Evolutionary conservation across 2,888 invertebrate genomes (phyloP), one percentile per base, ranked within the genome.

Genomic region (Ecliptopera silaceata): DNA sequence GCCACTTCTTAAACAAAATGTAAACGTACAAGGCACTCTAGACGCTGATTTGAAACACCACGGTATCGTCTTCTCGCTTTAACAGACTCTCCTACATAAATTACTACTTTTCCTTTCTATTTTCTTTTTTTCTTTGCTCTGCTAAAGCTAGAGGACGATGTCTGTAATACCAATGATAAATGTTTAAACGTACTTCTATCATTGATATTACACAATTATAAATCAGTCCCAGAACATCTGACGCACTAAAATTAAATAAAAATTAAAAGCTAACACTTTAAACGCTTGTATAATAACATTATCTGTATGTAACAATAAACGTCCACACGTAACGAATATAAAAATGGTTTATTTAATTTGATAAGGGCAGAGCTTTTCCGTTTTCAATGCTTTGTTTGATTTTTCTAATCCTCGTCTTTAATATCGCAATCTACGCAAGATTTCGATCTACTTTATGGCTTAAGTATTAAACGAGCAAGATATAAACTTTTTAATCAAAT

Each of bases 21-120:
- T 80, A 80, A 86, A 83, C 78, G 84, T 90, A 90, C 86, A 86
- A 71, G 89, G 88, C 84, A 86, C 79, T 77, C 86, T 84, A 77
- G 89, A 82, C 91, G 90, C 84, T 89, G 90, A 88, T 90, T 88
- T 91, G 90, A 88, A 74, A 80, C 88, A 87, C 88, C 90, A 90
- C 90, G 59, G 36, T 78, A 64, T 78, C 88, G 85, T 85, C 84
- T 69, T 84, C 82, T 84, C 87, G 86, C 86, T 88, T 48, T 82
- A 72, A 76, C 84, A 82, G 80, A 79, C 52, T 10, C 62, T 69
- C 68, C 57, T 57, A 31, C 4, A 10, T 13, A 31, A 12, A n/a
- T 47, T 55, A 15, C 15, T 13, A 36, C 15, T 36, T 36, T 36
- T 10, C 36, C 3, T 3, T 36, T 36, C 15, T 13, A 10, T 10